Evolutionary conservation across 2,113 vertebrate genomes (phyloP).

Genomic region (Pelecanoides urinatrix): DNA sequence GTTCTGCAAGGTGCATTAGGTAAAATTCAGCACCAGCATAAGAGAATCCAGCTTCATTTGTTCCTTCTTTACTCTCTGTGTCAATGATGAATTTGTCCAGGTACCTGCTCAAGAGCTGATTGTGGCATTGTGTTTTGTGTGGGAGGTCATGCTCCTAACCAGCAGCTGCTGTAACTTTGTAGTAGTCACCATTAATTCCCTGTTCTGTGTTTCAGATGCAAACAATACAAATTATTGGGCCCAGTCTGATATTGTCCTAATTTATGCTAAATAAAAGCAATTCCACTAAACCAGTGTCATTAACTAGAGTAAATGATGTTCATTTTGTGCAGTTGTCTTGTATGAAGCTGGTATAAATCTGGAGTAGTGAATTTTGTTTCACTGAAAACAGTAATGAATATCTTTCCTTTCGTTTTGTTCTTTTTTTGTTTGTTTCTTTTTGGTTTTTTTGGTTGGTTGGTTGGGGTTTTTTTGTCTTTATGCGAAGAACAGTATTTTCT

Average conservation of each 20-base stretch:
- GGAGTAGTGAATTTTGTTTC: neutral
- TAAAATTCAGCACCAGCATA: neutral
- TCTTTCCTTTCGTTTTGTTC: neutral
- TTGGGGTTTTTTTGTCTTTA: neutral
- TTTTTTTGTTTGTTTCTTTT: too few relatives aligned
- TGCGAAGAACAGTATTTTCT: neutral
- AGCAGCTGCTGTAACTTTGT: neutral
- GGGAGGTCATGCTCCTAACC: neutral
- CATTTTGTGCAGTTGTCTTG: neutral
- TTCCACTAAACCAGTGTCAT: neutral
- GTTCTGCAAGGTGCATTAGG: neutral
- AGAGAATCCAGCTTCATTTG: neutral
- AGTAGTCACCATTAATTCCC: neutral
- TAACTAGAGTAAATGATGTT: neutral
- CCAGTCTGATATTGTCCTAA: neutral
- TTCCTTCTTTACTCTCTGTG: neutral
- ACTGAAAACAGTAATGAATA: neutral
- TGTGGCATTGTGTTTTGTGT: neutral
- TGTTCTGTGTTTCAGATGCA: neutral
- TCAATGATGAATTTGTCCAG: neutral
- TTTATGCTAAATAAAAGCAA: neutral
- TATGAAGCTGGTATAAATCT: neutral
- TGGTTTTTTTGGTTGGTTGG: too few relatives aligned
- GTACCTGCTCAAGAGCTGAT: neutral
- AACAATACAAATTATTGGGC: neutral